phyloP scores from a whole-genome alignment of 2,888 invertebrate species.

The Mesorhabditis belari region DNA sequence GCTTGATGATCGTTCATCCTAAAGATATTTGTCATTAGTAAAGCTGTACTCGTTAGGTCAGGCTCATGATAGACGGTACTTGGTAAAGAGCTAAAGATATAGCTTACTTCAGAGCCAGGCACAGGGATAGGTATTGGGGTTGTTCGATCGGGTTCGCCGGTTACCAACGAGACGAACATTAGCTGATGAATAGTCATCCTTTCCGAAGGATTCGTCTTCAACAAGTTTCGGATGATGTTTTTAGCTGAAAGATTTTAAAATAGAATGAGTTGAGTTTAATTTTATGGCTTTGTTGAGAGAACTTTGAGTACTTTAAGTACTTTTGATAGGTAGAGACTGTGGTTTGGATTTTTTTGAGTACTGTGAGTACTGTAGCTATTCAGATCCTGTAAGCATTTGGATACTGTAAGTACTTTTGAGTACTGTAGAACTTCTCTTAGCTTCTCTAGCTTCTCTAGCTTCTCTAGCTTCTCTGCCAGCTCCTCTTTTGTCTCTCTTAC shows the following conservation, averaged over 20 bases:
- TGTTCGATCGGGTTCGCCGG: constrained; percentile 15
- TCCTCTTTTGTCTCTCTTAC: background rate
- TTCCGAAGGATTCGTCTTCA: constrained; percentile 44
- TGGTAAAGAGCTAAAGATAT: too few relatives aligned
- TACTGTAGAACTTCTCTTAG: background rate
- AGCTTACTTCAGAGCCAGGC: constrained; percentile 8
- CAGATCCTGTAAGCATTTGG: too few relatives aligned
- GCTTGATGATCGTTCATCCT: background rate
- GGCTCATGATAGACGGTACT: background rate
- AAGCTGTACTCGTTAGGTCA: background rate
- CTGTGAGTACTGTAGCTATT: background rate
- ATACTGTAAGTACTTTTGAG: too few relatives aligned
- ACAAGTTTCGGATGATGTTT: constrained; percentile 38
- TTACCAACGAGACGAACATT: constrained; percentile 38
- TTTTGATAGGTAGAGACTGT: constrained; percentile 9
- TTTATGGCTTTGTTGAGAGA: too few relatives aligned
- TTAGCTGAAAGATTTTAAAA: constrained; percentile 45
- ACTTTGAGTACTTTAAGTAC: background rate
- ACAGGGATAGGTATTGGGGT: constrained; percentile 23
- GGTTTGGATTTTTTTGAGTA: background rate
- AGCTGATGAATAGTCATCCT: constrained; percentile 46
- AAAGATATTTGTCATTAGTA: background rate
- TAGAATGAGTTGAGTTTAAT: background rate
- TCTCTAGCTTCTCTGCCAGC: background rate
- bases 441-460: background rate